Evolutionary conservation across 2,888 invertebrate genomes (phyloP).

Genomic region (Drosophila formosana): DNA sequence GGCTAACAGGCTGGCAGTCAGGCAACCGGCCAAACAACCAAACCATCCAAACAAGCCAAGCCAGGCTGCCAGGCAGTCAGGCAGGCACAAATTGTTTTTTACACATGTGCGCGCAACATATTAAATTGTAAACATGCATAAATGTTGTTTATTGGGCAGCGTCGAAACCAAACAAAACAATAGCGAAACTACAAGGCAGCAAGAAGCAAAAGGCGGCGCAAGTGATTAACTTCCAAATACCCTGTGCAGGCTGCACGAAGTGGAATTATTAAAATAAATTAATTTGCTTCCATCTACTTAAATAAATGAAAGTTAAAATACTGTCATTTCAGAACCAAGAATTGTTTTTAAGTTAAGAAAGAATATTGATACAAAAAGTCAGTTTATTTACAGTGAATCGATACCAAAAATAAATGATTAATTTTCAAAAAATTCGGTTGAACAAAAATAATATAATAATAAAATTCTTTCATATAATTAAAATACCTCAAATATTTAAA

Average conservation of each 20-base stretch:
- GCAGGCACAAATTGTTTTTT: conserved; percentile 69
- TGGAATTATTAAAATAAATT: too few species aligned
- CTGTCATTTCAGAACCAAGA: too few species aligned
- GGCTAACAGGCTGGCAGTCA: conserved; percentile 22
- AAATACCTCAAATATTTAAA: too few species aligned
- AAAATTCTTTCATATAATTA: too few species aligned
- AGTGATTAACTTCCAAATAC: conserved; percentile 8
- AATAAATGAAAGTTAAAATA: too few species aligned
- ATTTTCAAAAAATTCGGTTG: too few species aligned
- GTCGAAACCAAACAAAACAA: conserved; percentile 53
- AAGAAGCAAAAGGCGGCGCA: background rate
- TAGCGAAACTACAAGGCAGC: conserved; percentile 22
- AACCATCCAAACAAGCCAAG: conserved; percentile 14
- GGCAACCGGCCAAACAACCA: conserved; percentile 30
- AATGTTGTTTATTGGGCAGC: conserved; percentile 68
- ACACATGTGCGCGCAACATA: conserved; percentile 75
- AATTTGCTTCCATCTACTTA: too few species aligned
- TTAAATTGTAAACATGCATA: conserved; percentile 75
- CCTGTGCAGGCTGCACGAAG: conserved; percentile 12
- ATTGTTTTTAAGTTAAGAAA: too few species aligned
- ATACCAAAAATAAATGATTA: too few species aligned
- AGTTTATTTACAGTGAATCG: too few species aligned
- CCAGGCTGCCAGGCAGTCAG: conserved; percentile 2
- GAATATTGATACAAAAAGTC: too few species aligned
- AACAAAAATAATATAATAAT: too few species aligned